Evolutionary conservation across 2,113 vertebrate genomes (phyloP).

Genomic region (Antennarius striatus): DNA sequence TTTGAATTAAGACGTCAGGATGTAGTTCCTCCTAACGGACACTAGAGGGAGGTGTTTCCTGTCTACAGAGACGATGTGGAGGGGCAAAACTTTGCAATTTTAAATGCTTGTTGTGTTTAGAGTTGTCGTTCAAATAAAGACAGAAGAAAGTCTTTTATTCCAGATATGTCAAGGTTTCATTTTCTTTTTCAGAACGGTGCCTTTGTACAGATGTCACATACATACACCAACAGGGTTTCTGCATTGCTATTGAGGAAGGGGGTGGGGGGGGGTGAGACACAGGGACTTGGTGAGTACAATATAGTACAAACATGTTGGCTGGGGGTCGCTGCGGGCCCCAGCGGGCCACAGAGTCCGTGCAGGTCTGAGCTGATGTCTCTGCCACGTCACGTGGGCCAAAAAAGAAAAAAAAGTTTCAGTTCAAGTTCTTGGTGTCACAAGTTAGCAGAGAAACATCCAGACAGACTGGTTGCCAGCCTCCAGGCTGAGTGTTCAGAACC

Average conservation of each 20-base stretch:
- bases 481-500: slow-evolving; percentile 55
- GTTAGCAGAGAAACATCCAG: slow-evolving; percentile 51
- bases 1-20: not conserved
- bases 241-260: slow-evolving; percentile 69
- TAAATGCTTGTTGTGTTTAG: slow-evolving; percentile 9
- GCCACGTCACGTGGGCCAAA: slow-evolving; percentile 21
- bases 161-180: slow-evolving; percentile 79
- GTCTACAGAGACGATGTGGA: too few species aligned
- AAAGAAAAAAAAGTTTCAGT: slow-evolving; percentile 32
- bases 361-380: slow-evolving; percentile 57
- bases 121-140: slow-evolving; percentile 57
- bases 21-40: slow-evolving; percentile 10
- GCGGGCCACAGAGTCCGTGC: slow-evolving; percentile 51
- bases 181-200: slow-evolving; percentile 77
- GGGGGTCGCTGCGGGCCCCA: slow-evolving; percentile 54
- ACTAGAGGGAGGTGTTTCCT: slow-evolving; percentile 45
- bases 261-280: slow-evolving; percentile 54
- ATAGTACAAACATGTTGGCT: slow-evolving; percentile 76
- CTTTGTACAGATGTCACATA: slow-evolving; percentile 78
- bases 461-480: slow-evolving; percentile 55
- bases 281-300: slow-evolving; percentile 72
- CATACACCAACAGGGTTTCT: slow-evolving; percentile 75
- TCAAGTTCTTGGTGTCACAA: slow-evolving; percentile 49
- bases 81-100: not conserved
- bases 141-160: slow-evolving; percentile 60